These are phyloP conservation scores for Beris chalybata DNA, from an alignment of 2,888 invertebrate genomes.

Conservation along the genomic window DNA sequence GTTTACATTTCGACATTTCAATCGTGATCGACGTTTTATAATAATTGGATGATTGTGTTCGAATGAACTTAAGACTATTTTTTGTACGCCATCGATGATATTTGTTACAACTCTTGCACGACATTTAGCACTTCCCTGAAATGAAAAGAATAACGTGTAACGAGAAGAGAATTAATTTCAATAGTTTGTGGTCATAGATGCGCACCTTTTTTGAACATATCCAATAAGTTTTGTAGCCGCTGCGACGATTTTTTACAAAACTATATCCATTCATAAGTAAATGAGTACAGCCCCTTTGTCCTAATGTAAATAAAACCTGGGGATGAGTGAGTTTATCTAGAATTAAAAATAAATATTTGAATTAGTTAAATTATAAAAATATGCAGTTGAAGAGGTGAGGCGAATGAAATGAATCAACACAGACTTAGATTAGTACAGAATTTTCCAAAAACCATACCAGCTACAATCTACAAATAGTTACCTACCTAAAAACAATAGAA, in stretches of 20 bases:
- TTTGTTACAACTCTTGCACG: slow-evolving; percentile 55
- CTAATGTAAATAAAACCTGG: slow-evolving; percentile 38
- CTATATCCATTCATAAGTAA: slow-evolving; percentile 51
- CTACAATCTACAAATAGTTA: too few relatives aligned
- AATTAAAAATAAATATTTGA: too few relatives aligned
- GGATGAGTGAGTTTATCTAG: not conserved
- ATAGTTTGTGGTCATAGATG: too few relatives aligned
- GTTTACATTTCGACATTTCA: not conserved
- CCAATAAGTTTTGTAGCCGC: slow-evolving; percentile 55
- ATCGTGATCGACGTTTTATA: slow-evolving; percentile 47
- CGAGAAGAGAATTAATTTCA: too few relatives aligned
- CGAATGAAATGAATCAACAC: too few relatives aligned
- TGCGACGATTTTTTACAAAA: slow-evolving; percentile 54
- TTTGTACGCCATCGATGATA: slow-evolving; percentile 52
- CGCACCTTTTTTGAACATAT: slow-evolving; percentile 55
- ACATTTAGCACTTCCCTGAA: slow-evolving; percentile 55
- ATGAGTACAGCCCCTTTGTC: slow-evolving; percentile 54
- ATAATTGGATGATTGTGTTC: slow-evolving; percentile 51
- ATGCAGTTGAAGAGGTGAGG: too few relatives aligned
- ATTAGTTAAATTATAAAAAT: too few relatives aligned
- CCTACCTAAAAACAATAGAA: too few relatives aligned
- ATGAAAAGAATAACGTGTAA: slow-evolving; percentile 5
- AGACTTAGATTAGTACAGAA: too few relatives aligned
- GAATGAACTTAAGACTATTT: slow-evolving; percentile 52
- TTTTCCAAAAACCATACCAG: too few relatives aligned